phyloP scores from a whole-genome alignment of 2,888 invertebrate genomes.

The Blastobasis lacticolella region DNA sequence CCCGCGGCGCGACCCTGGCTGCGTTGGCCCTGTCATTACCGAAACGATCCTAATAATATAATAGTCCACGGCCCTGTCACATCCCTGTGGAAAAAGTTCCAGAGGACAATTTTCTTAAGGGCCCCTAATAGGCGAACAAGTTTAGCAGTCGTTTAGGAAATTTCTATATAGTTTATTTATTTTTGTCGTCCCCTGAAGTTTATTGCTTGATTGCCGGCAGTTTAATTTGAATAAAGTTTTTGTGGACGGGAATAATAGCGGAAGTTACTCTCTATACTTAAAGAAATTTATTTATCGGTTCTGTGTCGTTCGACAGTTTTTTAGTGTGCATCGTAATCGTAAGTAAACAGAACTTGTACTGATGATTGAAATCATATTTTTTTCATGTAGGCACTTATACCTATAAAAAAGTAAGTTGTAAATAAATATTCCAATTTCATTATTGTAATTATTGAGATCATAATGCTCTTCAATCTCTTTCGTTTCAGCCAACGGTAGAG shows the following conservation, averaged over 20 bases:
- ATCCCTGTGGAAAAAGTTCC: slow-evolving; percentile 55
- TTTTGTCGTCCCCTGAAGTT: slow-evolving; percentile 35
- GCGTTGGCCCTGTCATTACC: slow-evolving; percentile 65
- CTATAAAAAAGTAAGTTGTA: too few relatives aligned
- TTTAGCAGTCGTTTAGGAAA: slow-evolving; percentile 60
- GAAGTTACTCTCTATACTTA: slow-evolving; percentile 16
- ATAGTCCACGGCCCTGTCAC: slow-evolving; percentile 70
- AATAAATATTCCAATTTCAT: too few relatives aligned
- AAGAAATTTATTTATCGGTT: not conserved
- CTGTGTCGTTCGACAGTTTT: too few relatives aligned
- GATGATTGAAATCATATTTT: too few relatives aligned
- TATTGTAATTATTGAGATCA: too few relatives aligned
- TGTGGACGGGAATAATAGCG: slow-evolving; percentile 26
- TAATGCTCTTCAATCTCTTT: too few relatives aligned
- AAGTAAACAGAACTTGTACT: too few relatives aligned
- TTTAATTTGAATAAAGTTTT: slow-evolving; percentile 28
- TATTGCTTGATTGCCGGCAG: slow-evolving; percentile 25
- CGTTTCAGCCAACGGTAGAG: too few relatives aligned
- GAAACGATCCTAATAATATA: slow-evolving; percentile 72
- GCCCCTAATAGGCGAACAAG: slow-evolving; percentile 51
- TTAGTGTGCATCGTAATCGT: too few relatives aligned
- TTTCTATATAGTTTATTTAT: slow-evolving; percentile 44
- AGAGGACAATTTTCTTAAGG: slow-evolving; percentile 63
- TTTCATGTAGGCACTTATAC: too few relatives aligned
- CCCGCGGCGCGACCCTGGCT: slow-evolving; percentile 59